Conservation (phyloP, 2,888 invertebrate species). For the Pinctada fucata region DNA sequence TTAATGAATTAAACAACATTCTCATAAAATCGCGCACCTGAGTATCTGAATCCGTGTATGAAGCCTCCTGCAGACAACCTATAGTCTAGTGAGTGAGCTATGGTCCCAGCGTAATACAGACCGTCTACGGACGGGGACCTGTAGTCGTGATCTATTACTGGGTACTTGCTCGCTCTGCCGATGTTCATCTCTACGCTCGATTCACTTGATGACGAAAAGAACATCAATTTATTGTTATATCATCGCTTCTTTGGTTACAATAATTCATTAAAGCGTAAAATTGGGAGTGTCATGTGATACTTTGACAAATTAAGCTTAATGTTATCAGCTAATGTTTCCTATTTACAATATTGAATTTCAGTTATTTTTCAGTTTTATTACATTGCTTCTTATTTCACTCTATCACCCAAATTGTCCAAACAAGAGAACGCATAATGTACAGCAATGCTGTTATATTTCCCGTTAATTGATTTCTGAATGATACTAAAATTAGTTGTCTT, state of each 20-base stretch:
- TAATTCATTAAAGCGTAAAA: no score
- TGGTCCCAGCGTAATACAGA: slow-evolving; percentile 74
- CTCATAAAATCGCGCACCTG: slow-evolving; percentile 60
- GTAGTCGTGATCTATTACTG: slow-evolving; percentile 68
- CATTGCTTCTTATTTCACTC: no score
- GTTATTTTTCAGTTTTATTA: no score
- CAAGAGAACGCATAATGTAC: no score
- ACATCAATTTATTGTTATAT: no score
- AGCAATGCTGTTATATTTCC: no score
- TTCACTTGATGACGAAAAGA: neutral
- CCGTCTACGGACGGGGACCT: slow-evolving; percentile 67
- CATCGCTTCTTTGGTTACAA: no score
- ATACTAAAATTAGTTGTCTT: slow-evolving; percentile 34
- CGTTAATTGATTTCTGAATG: no score
- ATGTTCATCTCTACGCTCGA: neutral
- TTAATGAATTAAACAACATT: neutral
- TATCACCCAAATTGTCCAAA: no score
- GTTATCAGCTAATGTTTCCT: no score
- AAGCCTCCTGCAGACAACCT: slow-evolving; percentile 76
- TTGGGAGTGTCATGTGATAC: neutral
- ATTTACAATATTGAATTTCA: no score
- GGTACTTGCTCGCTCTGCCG: slow-evolving; percentile 66
- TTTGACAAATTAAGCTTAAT: no score
- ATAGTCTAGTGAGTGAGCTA: slow-evolving; percentile 75
- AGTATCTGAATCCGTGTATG: slow-evolving; percentile 77